Conservation (phyloP, 2,888 invertebrate genomes). For the Pilophorus perplexus region DNA sequence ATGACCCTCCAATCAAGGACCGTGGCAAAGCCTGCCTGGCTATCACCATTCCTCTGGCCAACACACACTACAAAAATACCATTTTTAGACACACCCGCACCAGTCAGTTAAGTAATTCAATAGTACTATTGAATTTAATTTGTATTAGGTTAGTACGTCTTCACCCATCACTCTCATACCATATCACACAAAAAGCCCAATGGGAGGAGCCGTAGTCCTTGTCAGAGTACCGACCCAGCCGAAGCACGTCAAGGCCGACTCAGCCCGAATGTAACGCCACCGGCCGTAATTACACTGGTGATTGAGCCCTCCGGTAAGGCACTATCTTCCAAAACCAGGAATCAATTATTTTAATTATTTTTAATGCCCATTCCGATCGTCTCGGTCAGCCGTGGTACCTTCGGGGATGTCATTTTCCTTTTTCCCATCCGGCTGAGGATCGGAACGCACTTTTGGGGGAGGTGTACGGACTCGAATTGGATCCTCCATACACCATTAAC, state of each 20-base stretch:
- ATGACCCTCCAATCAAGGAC: too few species aligned
- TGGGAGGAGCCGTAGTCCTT: slow-evolving; percentile 16
- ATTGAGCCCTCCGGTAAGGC: slow-evolving; percentile 36
- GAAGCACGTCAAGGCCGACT: slow-evolving; percentile 33
- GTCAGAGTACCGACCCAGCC: too few species aligned
- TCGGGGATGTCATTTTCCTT: slow-evolving; percentile 36
- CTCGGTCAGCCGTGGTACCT: slow-evolving; percentile 24
- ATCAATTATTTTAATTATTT: slow-evolving; percentile 43
- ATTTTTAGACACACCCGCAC: too few species aligned
- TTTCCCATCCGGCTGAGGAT: slow-evolving; percentile 16
- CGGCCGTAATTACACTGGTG: slow-evolving; percentile 34
- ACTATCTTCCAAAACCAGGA: slow-evolving; percentile 38
- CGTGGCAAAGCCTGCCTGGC: too few species aligned
- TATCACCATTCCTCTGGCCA: too few species aligned
- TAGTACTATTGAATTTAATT: too few species aligned
- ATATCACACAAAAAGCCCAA: neutral
- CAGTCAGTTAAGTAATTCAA: too few species aligned
- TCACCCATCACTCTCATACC: too few species aligned
- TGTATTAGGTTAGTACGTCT: too few species aligned
- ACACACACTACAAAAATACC: too few species aligned
- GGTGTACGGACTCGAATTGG: too few species aligned
- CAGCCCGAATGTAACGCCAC: slow-evolving; percentile 33
- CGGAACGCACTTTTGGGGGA: slow-evolving; percentile 14
- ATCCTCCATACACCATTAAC: too few species aligned
- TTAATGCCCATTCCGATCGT: slow-evolving; percentile 37